Percentiles rank a stretch among this genome's conserved stretches.
These are phyloP conservation scores for Euura lappo DNA, from an alignment of 1,140 invertebrate genomes.

Conservation along the genomic window DNA sequence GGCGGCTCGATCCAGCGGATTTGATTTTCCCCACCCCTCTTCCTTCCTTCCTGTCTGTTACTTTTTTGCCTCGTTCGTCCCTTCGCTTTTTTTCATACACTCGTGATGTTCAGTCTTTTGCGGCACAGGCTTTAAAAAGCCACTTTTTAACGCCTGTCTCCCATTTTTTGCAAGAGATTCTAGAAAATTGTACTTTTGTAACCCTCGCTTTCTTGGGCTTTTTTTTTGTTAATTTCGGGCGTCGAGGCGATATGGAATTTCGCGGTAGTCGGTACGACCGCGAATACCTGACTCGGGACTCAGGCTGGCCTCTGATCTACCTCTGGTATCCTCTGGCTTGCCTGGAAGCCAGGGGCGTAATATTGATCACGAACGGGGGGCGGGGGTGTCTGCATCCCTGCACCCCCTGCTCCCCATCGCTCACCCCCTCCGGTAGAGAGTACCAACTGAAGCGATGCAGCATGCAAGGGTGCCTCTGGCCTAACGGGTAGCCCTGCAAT, in stretches of 20 bases:
- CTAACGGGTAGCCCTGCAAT: too few species aligned
- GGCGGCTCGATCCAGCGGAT: conserved; percentile 3
- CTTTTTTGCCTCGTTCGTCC: too few species aligned
- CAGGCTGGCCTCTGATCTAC: conserved; percentile 45
- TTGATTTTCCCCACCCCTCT: too few species aligned
- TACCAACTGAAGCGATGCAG: conserved; percentile 49
- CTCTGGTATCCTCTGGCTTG: conserved; percentile 49
- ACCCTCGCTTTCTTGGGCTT: background rate
- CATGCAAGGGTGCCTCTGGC: conserved; percentile 14
- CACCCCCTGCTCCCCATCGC: conserved; percentile 27
- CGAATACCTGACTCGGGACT: conserved; percentile 21
- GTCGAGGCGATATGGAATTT: background rate
- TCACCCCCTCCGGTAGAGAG: conserved; percentile 22
- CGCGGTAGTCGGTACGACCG: background rate
- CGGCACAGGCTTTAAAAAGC: too few species aligned
- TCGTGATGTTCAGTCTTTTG: too few species aligned
- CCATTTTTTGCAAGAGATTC: too few species aligned
- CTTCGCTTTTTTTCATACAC: too few species aligned
- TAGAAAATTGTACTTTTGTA: too few species aligned
- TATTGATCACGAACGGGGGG: conserved; percentile 57
- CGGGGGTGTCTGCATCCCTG: conserved; percentile 47
- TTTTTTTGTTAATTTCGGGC: background rate
- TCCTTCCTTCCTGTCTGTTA: too few species aligned
- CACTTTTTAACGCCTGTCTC: too few species aligned
- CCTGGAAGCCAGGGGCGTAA: conserved; percentile 55